phyloP scores from a whole-genome alignment of 2,797 vertebrate species.

The Peromyscus eremicus region DNA sequence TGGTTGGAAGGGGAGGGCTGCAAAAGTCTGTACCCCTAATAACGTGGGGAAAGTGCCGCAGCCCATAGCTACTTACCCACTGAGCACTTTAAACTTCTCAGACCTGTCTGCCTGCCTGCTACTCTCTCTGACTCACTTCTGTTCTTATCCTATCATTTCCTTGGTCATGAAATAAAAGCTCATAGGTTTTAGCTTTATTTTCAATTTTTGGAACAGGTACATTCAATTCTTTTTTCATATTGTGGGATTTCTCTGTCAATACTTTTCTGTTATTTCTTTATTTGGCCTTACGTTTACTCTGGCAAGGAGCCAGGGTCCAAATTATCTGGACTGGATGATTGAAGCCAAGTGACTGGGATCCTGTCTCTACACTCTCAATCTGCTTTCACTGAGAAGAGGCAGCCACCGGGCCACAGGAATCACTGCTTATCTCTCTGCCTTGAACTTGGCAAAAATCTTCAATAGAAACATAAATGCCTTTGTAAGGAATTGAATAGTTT shows the following conservation, averaged over 20 bases:
- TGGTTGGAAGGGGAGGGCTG: neutral
- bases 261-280: no score
- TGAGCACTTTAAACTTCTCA: neutral
- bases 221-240: neutral
- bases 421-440: neutral
- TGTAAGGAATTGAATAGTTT: no score
- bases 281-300: neutral
- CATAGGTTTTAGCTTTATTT: neutral
- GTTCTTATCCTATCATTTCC: neutral
- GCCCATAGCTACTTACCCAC: no score
- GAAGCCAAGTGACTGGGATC: neutral
- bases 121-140: no score
- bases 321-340: neutral
- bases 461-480: neutral
- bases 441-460: neutral
- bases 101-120: neutral
- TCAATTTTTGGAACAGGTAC: neutral
- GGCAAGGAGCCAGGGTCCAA: neutral
- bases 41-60: fast-evolving
- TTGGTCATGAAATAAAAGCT: neutral
- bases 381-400: neutral
- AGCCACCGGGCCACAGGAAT: neutral
- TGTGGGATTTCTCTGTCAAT: neutral
- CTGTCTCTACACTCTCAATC: neutral
- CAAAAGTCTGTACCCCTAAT: no score